Conservation (phyloP, 2,888 invertebrate genomes). For the Ischnus inquisitorius region DNA sequence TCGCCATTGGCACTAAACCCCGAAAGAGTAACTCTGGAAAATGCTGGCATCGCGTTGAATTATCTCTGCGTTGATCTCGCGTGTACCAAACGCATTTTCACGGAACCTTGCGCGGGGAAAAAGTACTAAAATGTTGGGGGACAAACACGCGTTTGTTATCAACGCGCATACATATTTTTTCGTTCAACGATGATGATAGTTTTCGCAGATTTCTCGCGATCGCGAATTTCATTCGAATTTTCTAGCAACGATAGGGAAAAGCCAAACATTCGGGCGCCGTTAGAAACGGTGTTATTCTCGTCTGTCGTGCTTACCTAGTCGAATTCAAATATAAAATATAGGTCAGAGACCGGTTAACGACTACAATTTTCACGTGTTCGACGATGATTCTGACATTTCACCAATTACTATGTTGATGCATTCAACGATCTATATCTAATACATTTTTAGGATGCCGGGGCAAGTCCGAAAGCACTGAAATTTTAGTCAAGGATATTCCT, state of each 20-base stretch:
- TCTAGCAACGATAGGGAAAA: conserved; percentile 42
- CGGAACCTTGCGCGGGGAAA: background rate
- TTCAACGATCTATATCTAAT: background rate
- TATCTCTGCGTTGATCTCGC: background rate
- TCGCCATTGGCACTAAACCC: conserved; percentile 16
- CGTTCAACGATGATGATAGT: background rate
- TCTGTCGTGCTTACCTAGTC: conserved; percentile 71
- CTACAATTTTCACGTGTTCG: conserved; percentile 26
- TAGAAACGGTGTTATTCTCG: conserved; percentile 78
- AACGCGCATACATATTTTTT: background rate
- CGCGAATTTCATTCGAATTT: conserved; percentile 21
- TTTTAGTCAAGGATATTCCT: background rate
- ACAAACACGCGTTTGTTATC: background rate
- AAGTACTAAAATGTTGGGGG: conserved; percentile 5
- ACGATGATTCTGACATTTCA: conserved; percentile 22
- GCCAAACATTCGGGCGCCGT: conserved; percentile 48
- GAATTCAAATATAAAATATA: conserved; percentile 77
- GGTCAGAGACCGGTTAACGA: conserved; percentile 75
- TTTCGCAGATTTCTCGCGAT: conserved; percentile 6
- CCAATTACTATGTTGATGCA: conserved; percentile 16
- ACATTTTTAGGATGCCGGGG: no score
- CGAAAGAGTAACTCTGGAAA: conserved; percentile 18
- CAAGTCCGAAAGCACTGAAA: no score
- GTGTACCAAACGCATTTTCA: conserved; percentile 6
- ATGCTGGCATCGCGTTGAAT: conserved; percentile 27